Evolutionary conservation across 2,888 invertebrate genomes (phyloP).

Genomic region (Mythimna vitellina): DNA sequence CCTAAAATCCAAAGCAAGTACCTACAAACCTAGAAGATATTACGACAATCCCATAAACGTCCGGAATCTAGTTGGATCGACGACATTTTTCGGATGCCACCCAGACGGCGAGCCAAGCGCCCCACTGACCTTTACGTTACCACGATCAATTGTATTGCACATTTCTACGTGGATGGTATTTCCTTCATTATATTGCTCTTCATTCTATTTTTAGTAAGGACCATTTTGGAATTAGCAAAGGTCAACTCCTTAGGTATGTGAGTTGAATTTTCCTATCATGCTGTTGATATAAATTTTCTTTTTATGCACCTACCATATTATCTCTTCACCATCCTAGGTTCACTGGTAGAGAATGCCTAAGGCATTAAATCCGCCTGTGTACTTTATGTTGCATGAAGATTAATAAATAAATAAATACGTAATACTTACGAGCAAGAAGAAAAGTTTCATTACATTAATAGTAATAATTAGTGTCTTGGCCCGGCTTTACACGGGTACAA

Average conservation of each 20-base stretch:
- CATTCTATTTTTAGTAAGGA: slow-evolving; percentile 4
- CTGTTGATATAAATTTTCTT: too few species aligned
- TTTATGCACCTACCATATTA: too few species aligned
- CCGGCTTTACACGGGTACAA: too few species aligned
- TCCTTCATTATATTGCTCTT: slow-evolving; percentile 12
- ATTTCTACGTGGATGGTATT: slow-evolving; percentile 27
- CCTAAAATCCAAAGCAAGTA: neutral
- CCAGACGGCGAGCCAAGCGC: slow-evolving; percentile 23
- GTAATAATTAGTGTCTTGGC: too few species aligned
- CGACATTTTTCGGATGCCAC: slow-evolving; percentile 45
- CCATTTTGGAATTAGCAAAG: neutral
- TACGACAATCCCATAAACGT: slow-evolving; percentile 6
- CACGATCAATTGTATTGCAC: slow-evolving; percentile 16
- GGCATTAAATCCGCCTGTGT: too few species aligned
- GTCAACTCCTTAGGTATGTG: neutral
- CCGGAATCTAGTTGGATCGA: slow-evolving; percentile 27
- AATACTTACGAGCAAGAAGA: too few species aligned
- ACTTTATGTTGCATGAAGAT: too few species aligned
- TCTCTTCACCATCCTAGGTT: too few species aligned
- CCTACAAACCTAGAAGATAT: neutral
- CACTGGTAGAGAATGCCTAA: too few species aligned
- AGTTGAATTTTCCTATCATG: too few species aligned
- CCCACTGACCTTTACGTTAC: slow-evolving; percentile 53
- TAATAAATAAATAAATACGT: too few species aligned
- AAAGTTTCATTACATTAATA: too few species aligned